These are phyloP conservation scores for Drosophila nigromelanica DNA, from an alignment of 1,140 invertebrate species.

Conservation along the genomic window DNA sequence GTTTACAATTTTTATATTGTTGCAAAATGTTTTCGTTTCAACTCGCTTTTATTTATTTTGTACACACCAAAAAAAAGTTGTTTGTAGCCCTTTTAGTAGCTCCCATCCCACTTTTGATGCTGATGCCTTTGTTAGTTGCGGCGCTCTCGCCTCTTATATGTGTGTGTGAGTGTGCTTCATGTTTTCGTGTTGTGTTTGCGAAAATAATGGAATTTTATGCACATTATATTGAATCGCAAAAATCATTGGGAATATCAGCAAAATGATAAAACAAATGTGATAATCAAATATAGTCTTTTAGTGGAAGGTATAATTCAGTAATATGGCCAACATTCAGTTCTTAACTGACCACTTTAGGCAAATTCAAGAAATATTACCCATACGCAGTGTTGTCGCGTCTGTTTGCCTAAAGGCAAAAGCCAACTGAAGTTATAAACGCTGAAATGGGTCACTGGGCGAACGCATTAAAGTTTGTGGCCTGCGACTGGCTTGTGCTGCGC, in stretches of 20 bases:
- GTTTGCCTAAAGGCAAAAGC: background rate
- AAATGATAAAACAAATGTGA: conserved; percentile 26
- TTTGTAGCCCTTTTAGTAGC: conserved; percentile 47
- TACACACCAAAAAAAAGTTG: conserved; percentile 53
- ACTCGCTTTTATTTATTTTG: conserved; percentile 77
- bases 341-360: conserved; percentile 11
- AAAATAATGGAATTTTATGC: conserved; percentile 81
- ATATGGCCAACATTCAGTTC: background rate
- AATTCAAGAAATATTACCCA: conserved; percentile 46
- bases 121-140: conserved; percentile 28
- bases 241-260: conserved; percentile 66
- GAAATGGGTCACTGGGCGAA: conserved; percentile 12
- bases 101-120: background rate
- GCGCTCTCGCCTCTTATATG: conserved; percentile 22
- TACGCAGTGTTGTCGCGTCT: conserved; percentile 26
- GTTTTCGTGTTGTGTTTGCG: conserved; percentile 59
- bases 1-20: conserved; percentile 77
- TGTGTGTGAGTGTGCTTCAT: conserved; percentile 4
- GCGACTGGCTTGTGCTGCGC: background rate
- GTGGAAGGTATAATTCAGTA: background rate
- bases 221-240: conserved; percentile 62
- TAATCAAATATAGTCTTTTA: conserved; percentile 1
- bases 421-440: conserved; percentile 1
- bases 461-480: conserved; percentile 5
- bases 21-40: conserved; percentile 79